phyloP scores from a whole-genome alignment of 2,113 vertebrate genomes.

The Oreochromis niloticus region DNA sequence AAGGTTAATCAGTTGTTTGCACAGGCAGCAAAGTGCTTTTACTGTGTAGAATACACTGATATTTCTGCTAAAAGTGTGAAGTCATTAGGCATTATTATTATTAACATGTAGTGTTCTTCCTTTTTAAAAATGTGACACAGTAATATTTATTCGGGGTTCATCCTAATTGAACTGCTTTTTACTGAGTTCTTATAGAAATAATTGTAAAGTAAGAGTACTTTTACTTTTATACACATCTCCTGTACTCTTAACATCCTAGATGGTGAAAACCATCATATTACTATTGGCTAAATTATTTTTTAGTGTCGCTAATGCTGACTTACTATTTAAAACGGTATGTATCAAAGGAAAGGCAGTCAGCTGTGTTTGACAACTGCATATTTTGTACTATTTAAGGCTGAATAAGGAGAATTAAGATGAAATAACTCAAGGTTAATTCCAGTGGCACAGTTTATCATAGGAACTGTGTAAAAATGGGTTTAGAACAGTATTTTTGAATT shows the following conservation, averaged over 20 bases:
- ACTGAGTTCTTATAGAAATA: not conserved
- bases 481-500: not conserved
- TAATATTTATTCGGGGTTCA: not conserved
- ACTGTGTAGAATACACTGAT: fast-evolving
- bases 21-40: not conserved
- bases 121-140: not conserved
- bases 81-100: not conserved
- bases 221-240: not conserved
- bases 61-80: not conserved
- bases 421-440: not conserved
- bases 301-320: not conserved
- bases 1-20: not conserved
- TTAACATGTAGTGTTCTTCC: not conserved
- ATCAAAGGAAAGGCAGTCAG: not conserved
- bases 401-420: not conserved
- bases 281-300: not conserved
- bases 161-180: not conserved
- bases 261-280: not conserved
- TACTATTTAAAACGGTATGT: not conserved
- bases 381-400: not conserved
- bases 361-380: not conserved
- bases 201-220: not conserved
- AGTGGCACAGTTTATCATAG: not conserved
- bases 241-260: not conserved
- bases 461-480: not conserved